Evolutionary conservation across 2,888 invertebrate species (phyloP), one percentile per base, ranked within the genome.

Genomic region (Noctua comes): DNA sequence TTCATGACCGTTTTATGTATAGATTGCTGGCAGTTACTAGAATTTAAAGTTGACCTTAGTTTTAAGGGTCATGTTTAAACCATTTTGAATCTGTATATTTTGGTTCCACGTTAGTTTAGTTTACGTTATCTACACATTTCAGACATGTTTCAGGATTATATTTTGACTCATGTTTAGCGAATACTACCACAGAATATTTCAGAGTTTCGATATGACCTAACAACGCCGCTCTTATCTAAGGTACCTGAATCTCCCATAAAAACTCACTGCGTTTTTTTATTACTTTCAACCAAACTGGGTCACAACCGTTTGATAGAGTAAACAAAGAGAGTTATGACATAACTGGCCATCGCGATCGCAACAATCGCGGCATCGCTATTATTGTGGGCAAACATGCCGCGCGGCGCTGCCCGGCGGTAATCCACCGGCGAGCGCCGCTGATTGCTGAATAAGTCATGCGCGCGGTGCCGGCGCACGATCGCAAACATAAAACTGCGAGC

Each of bases 401-500:
- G 36, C 73, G 48, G 71, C 62, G 48, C 48, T n/a, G 54, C 79
- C 75, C 79, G 75, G 71, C 77, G 66, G 89, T 90, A 89, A 90
- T 88, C 91, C 84, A 84, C 73, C 74, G 75, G 66, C 83, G 84
- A 65, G 77, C 66, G 71, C 76, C 71, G 70, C 72, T 88, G 88
- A 88, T 88, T 88, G 87, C 88, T 73, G 77, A 83, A 82, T 88
- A 87, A 90, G 91, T 88, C 90, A 90, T 83, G 89, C 81, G 86
- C 84, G 77, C 76, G 82, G 74, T 87, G 84, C 86, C 71, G 51
- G 80, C 89, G 86, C 90, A 91, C 90, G 90, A 88, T 80, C 88
- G 80, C 90, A 90, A 90, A 90, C 83, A 90, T 68, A 85, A 85
- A 87, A 87, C 86, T 86, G 79, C 84, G 69, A 82, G 72, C 81